Conservation (phyloP, 2,888 invertebrate genomes). For the Adelphocoris suturalis region DNA sequence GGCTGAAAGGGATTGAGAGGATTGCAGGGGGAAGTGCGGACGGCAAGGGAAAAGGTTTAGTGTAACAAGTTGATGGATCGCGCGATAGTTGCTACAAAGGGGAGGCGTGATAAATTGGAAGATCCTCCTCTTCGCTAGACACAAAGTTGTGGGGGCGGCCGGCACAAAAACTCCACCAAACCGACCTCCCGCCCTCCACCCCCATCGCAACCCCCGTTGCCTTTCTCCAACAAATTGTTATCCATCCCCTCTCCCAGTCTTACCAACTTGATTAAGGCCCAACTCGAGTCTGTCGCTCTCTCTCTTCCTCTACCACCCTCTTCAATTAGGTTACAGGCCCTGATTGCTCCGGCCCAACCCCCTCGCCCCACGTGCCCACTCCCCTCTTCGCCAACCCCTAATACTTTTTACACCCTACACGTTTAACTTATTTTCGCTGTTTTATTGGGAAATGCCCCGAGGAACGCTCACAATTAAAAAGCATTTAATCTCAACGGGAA, state of each 20-base stretch:
- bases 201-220: conserved; percentile 69
- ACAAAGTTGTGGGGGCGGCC: conserved; percentile 73
- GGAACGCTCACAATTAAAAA: conserved; percentile 71
- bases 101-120: conserved; percentile 70
- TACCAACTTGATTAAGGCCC: conserved; percentile 74
- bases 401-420: conserved; percentile 72
- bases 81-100: conserved; percentile 71
- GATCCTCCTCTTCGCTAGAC: conserved; percentile 49
- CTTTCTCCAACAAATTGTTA: conserved; percentile 75
- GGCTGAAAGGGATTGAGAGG: neutral
- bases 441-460: conserved; percentile 71
- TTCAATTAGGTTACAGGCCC: conserved; percentile 72
- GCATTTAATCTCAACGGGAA: conserved; percentile 63
- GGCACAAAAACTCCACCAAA: conserved; percentile 73
- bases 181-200: conserved; percentile 61
- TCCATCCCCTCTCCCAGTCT: conserved; percentile 70
- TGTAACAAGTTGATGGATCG: conserved; percentile 72
- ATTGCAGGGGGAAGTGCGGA: conserved; percentile 18
- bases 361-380: conserved; percentile 23
- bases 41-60: conserved; percentile 58
- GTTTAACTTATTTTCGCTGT: conserved; percentile 71
- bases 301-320: conserved; percentile 61
- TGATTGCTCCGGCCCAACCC: conserved; percentile 68
- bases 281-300: conserved; percentile 66
- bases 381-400: conserved; percentile 48